These are phyloP conservation scores for Belonocnema kinseyi DNA, from an alignment of 1,140 invertebrate genomes.

Conservation along the genomic window DNA sequence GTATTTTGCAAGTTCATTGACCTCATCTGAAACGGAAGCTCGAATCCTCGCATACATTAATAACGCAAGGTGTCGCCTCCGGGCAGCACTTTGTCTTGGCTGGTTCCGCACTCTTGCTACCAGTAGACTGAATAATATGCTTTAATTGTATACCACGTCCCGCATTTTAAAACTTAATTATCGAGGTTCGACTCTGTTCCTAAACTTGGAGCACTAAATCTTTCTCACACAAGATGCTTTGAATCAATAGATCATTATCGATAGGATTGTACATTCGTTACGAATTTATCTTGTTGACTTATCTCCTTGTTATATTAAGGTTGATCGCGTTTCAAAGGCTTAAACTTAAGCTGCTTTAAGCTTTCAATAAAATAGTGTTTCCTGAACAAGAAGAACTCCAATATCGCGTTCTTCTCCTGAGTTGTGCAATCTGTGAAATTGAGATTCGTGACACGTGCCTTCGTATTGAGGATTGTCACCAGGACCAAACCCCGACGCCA, in stretches of 20 bases:
- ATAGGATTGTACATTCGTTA: neutral
- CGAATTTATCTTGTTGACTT: neutral
- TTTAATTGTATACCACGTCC: constrained; percentile 65
- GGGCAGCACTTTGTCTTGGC: constrained; percentile 74
- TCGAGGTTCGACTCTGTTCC: constrained; percentile 27
- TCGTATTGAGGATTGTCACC: constrained; percentile 71
- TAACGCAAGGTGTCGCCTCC: constrained; percentile 73
- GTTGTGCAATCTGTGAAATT: constrained; percentile 32
- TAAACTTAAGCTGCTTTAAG: too few relatives aligned
- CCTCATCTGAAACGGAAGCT: constrained; percentile 65
- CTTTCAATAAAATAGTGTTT: too few relatives aligned
- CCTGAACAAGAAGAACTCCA: neutral
- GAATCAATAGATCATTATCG: constrained; percentile 41
- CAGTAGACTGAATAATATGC: constrained; percentile 62
- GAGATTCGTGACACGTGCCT: constrained; percentile 53
- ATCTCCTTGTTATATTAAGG: neutral
- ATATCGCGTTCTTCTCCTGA: neutral
- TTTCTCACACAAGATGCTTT: constrained; percentile 41
- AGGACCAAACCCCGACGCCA: constrained; percentile 65
- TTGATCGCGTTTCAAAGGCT: too few relatives aligned
- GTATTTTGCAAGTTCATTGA: constrained; percentile 17
- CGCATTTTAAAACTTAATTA: constrained; percentile 58
- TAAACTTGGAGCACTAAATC: constrained; percentile 47
- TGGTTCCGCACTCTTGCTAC: constrained; percentile 56
- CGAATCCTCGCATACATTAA: constrained; percentile 73